phyloP scores from a whole-genome alignment of 2,888 invertebrate genomes.

The Megastigmus dorsalis region DNA sequence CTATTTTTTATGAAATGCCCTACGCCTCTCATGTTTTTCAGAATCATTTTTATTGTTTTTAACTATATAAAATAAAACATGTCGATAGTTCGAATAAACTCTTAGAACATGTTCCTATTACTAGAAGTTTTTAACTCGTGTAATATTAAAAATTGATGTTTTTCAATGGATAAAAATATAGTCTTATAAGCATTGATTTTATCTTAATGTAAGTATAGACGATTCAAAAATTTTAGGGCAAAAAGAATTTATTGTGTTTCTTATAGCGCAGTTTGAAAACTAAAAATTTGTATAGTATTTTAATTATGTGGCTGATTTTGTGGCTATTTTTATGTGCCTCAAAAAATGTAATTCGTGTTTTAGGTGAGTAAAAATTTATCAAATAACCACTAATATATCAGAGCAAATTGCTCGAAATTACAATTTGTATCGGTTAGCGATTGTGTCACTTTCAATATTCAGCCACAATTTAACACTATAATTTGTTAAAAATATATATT shows the following conservation, averaged over 20 bases:
- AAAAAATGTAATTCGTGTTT: constrained; percentile 15
- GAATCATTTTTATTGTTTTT: constrained; percentile 3
- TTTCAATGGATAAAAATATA: constrained; percentile 42
- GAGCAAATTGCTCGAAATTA: neutral
- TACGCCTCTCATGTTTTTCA: constrained; percentile 14
- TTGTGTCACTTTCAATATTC: neutral
- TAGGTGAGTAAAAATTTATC: neutral
- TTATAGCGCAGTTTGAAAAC: neutral
- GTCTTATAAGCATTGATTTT: constrained; percentile 5
- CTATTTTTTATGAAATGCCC: constrained; percentile 2
- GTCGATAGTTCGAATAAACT: neutral
- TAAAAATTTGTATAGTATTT: neutral
- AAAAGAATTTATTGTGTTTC: constrained; percentile 4
- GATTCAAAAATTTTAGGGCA: neutral
- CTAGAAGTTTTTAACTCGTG: constrained; percentile 6
- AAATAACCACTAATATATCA: neutral
- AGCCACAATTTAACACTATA: neutral
- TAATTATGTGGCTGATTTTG: neutral
- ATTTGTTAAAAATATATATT: constrained; percentile 6
- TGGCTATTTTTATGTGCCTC: neutral
- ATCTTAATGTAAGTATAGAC: constrained; percentile 14
- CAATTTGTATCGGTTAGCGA: constrained; percentile 1
- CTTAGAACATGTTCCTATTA: constrained; percentile 13
- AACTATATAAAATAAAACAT: neutral
- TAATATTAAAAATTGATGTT: constrained; percentile 50